Conservation (phyloP, 2,888 invertebrate species). For the Invenusta paracnida region DNA sequence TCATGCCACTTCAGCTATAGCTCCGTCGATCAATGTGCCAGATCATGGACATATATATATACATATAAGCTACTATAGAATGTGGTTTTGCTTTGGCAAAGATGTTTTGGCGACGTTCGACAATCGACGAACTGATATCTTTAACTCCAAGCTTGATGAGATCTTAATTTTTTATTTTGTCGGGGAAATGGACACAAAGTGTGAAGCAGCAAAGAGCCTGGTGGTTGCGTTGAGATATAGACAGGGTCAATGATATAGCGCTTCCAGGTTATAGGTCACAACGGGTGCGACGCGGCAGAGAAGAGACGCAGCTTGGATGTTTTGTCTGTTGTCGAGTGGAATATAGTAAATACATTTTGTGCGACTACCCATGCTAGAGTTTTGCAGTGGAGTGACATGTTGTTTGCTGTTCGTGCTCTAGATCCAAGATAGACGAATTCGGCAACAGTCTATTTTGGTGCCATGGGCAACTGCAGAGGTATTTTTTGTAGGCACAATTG, state of each 20-base stretch:
- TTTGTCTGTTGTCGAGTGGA: background rate
- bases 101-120: background rate
- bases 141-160: background rate
- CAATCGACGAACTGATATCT: background rate
- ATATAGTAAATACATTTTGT: background rate
- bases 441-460: background rate
- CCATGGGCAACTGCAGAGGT: background rate
- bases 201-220: background rate
- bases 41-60: no score
- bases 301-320: background rate
- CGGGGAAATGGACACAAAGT: background rate
- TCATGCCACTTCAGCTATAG: background rate
- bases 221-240: background rate
- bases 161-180: background rate
- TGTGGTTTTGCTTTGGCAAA: constrained; percentile 21
- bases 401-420: background rate
- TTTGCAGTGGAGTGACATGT: background rate
- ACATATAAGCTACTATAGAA: background rate
- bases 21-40: background rate
- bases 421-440: background rate
- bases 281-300: background rate
- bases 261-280: background rate
- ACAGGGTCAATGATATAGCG: background rate
- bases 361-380: background rate
- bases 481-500: background rate